Evolutionary conservation across 37 sponge, comb jelly and placozoan species (phyloP), one percentile per base, ranked within the genome.

Genomic region (Axinella damicornis): DNA sequence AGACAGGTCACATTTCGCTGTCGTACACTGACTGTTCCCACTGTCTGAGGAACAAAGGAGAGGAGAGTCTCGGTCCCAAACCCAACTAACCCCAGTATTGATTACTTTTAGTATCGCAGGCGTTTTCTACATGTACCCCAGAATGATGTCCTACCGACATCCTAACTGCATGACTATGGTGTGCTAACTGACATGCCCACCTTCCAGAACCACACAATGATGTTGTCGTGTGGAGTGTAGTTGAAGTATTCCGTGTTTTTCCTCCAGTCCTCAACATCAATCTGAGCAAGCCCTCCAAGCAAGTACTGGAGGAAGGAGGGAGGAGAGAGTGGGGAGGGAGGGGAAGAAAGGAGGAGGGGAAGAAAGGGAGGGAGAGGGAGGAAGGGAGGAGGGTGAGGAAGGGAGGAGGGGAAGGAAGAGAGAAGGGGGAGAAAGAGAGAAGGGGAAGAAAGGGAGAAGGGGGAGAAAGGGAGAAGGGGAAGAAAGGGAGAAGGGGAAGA

Each of bases 151-250:
- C n/a, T n/a, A n/a, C n/a, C n/a, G n/a, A n/a, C n/a, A n/a, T n/a
- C n/a, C n/a, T n/a, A n/a, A n/a, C n/a, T n/a, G n/a, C n/a, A n/a
- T n/a, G n/a, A n/a, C n/a, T n/a, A n/a, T n/a, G n/a, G n/a, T n/a
- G n/a, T n/a, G 46, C 46, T 46, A 46, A 4, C 46, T 12, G 46
- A 46, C 4, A 46, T 46, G 4, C 46, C 46, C 5, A 89, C 85
- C 85, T 85, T 85, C 94, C 94, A 93, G 76, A 93, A 93, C 94
- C 94, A 93, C 64, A 81, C 78, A 20, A 93, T 63, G 53, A 89
- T 89, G 67, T 93, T 93, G 65, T 73, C 60, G 67, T 89, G 79
- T 31, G 65, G 65, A 9, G 82, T 64, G 66, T 93, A 93, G 73
- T 93, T 89, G 40, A 75, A 36, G 73, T 93, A 93, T 11, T 85